Percentiles rank a stretch among this genome's conserved stretches.
Evolutionary conservation across 2,888 invertebrate genomes (phyloP).

Genomic region (Mamestra brassicae): DNA sequence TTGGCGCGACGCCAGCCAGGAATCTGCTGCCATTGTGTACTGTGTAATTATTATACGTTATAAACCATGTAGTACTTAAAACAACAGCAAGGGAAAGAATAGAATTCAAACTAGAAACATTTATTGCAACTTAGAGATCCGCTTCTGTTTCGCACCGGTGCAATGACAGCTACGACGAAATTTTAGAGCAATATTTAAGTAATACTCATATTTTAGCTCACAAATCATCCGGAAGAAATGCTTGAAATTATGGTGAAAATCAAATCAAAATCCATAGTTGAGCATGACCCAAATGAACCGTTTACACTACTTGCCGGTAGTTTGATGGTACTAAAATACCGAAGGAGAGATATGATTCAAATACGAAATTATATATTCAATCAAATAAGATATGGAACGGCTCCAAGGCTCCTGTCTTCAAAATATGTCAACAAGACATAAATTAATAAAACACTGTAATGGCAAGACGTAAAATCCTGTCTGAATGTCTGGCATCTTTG

Average conservation of each 20-base stretch:
- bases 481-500: conserved; percentile 47
- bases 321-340: too few species aligned
- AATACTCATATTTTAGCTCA: too few species aligned
- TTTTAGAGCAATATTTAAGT: too few species aligned
- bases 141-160: not conserved
- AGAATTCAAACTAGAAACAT: not conserved
- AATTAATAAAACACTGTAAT: conserved; percentile 29
- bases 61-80: conserved; percentile 36
- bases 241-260: not conserved
- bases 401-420: conserved; percentile 3
- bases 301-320: too few species aligned
- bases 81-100: conserved; percentile 33
- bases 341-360: too few species aligned
- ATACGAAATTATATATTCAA: conserved; percentile 5
- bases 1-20: conserved; percentile 65
- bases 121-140: not conserved
- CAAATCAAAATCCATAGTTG: not conserved
- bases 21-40: conserved; percentile 45
- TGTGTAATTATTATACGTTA: conserved; percentile 48
- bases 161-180: not conserved
- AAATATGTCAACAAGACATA: conserved; percentile 28
- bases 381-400: conserved; percentile 7
- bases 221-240: not conserved
- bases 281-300: too few species aligned
- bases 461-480: conserved; percentile 37